Conservation (phyloP, 2,888 invertebrate species). For the Orthonychiurus folsomi region DNA sequence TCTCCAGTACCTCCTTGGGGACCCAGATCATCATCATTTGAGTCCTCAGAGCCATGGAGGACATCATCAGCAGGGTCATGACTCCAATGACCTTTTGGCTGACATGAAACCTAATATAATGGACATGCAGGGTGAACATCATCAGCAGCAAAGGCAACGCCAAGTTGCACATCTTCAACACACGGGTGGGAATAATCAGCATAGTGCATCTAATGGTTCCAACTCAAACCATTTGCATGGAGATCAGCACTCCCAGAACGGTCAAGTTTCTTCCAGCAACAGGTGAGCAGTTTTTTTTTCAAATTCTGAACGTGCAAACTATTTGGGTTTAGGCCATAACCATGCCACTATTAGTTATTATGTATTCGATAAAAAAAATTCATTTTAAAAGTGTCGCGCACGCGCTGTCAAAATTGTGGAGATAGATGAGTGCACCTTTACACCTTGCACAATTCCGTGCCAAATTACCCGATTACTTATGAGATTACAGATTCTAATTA, state of each 20-base stretch:
- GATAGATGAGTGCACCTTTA: no score
- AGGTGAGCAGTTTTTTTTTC: no score
- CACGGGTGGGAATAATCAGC: background rate
- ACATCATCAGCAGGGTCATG: conserved; percentile 2
- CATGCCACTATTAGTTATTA: no score
- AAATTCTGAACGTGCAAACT: no score
- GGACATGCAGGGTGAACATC: conserved; percentile 20
- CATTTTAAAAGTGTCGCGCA: no score
- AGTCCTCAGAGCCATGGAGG: conserved; percentile 10
- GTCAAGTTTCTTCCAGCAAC: background rate
- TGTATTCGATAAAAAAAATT: no score
- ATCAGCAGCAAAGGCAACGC: conserved; percentile 8
- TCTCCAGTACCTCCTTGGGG: conserved; percentile 18
- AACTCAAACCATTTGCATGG: conserved; percentile 1
- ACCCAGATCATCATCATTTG: conserved; percentile 13
- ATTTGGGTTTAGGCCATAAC: no score
- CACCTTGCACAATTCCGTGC: no score
- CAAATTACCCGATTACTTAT: no score
- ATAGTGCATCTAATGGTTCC: conserved; percentile 3
- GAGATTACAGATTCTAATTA: no score
- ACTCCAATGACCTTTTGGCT: background rate
- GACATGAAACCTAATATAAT: conserved; percentile 22
- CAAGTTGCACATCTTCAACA: conserved; percentile 19
- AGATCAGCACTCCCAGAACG: conserved; percentile 17
- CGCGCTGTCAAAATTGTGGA: no score